Evolutionary conservation across 2,797 vertebrate genomes (phyloP).

Genomic region (Thalassophryne amazonica): DNA sequence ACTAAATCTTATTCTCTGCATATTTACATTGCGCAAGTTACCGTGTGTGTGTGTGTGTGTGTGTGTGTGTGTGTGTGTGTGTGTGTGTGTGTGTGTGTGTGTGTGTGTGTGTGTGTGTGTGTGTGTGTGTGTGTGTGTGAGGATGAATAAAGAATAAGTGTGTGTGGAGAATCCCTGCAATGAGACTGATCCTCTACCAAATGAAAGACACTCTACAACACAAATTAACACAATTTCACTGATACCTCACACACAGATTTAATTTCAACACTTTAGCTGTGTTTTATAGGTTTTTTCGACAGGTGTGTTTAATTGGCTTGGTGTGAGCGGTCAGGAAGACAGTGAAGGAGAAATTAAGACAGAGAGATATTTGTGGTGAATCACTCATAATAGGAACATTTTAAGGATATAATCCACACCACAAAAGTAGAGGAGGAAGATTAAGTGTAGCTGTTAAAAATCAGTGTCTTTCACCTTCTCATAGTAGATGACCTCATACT

Average conservation of each 20-base stretch:
- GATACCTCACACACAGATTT: constrained; percentile 41
- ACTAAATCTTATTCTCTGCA: constrained; percentile 38
- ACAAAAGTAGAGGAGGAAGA: background rate
- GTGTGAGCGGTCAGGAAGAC: constrained; percentile 43
- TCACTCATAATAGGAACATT: constrained; percentile 34
- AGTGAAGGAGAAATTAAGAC: background rate
- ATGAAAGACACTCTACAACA: constrained; percentile 62
- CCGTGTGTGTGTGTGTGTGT: constrained; percentile 10
- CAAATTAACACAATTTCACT: constrained; percentile 67
- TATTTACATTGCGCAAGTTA: constrained; percentile 19
- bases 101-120: background rate
- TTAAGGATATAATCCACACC: constrained; percentile 21
- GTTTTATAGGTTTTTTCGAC: constrained; percentile 64
- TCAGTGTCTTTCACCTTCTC: constrained; percentile 78
- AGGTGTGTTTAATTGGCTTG: constrained; percentile 73
- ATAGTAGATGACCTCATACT: constrained; percentile 86
- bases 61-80: constrained; percentile 7
- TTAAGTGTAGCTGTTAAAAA: background rate
- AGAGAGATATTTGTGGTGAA: constrained; percentile 30
- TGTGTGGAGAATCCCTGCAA: constrained; percentile 62
- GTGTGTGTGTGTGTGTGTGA: constrained; percentile 17
- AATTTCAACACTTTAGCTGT: constrained; percentile 65
- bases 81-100: constrained; percentile 2
- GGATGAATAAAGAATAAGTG: constrained; percentile 55
- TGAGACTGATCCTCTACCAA: constrained; percentile 59